phyloP scores from a whole-genome alignment of 92 coral and sea anemone species.

The Diadumene lineata region DNA sequence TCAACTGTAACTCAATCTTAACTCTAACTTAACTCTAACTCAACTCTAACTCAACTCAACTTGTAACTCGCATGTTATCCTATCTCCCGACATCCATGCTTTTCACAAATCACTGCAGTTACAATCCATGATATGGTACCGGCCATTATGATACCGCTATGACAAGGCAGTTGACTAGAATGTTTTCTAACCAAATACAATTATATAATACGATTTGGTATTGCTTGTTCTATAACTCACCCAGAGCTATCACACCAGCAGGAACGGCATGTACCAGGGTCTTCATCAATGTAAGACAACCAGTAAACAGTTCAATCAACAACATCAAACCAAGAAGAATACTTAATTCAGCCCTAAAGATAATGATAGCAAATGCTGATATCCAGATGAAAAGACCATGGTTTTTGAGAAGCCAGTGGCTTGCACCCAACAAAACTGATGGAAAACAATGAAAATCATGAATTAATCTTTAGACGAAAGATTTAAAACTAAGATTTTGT shows the following conservation, averaged over 20 bases:
- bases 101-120: too few species aligned
- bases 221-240: slow-evolving; percentile 43
- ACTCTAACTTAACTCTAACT: too few species aligned
- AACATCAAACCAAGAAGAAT: slow-evolving; percentile 77
- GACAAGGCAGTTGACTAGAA: too few species aligned
- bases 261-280: slow-evolving; percentile 66
- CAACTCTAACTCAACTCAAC: too few species aligned
- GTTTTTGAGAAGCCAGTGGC: slow-evolving; percentile 68
- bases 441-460: not conserved
- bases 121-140: too few species aligned
- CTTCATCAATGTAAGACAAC: slow-evolving; percentile 46
- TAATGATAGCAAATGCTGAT: slow-evolving; percentile 86
- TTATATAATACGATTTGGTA: not conserved
- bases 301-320: slow-evolving; percentile 62
- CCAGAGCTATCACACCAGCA: slow-evolving; percentile 78
- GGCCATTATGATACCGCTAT: too few species aligned
- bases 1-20: too few species aligned
- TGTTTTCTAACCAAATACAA: too few species aligned
- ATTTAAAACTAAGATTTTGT: too few species aligned
- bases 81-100: too few species aligned
- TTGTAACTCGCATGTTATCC: too few species aligned
- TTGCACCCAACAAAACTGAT: slow-evolving; percentile 65
- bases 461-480: too few species aligned
- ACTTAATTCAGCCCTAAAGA: slow-evolving; percentile 87
- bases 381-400: slow-evolving; percentile 80